Base-by-base conservation (phyloP, 2,113 vertebrate species). In the Setophaga coronata region DNA sequence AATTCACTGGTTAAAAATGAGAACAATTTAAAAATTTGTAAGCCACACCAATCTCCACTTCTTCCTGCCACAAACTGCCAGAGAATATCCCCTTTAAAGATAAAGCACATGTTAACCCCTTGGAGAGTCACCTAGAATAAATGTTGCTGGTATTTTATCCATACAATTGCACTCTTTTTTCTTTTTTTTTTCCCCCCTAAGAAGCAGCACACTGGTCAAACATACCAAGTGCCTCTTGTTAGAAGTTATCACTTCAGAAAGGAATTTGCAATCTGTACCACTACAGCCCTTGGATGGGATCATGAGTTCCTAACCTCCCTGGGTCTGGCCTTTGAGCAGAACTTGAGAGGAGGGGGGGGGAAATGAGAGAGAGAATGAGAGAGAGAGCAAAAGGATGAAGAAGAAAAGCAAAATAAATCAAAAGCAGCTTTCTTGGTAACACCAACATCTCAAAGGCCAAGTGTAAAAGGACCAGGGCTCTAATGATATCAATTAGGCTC, bases 401-500 rank as follows among this genome's bases (percentile, higher is more conserved):
- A 98, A 96, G 97, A 97, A 98, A 97, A 98, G 98, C 97, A 97
- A 97, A 97, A 98, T 98, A 98, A 98, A 98, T 98, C 98, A 98
- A 98, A 98, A 97, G 97, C 98, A 97, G 97, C 98, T 98, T 98
- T 97, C 97, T 96, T 97, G 94, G 96, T 98, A 98, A 98, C 96
- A 98, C 74, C 82, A 96, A 96, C 97, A 97, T 98, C 98, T 98
- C 96, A 97, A 95, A 98, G 98, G 98, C 96, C 98, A 98, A 95
- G 94, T 96, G 96, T 92, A 93, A 96, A 95, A 97, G 97, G 96
- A 97, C 97, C 97, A 97, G 97, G 97, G 97, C 97, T 97, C 97
- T 97, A 98, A 97, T 98, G 98, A 99, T 98, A 98, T 98, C 98
- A 98, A 98, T 98, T 98, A 98, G 96, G 97, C 97, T 96, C 95